Percentiles rank a stretch among this genome's conserved stretches.
Evolutionary conservation across 1,140 invertebrate species (phyloP).

Genomic region (Zaprionus nigranus): DNA sequence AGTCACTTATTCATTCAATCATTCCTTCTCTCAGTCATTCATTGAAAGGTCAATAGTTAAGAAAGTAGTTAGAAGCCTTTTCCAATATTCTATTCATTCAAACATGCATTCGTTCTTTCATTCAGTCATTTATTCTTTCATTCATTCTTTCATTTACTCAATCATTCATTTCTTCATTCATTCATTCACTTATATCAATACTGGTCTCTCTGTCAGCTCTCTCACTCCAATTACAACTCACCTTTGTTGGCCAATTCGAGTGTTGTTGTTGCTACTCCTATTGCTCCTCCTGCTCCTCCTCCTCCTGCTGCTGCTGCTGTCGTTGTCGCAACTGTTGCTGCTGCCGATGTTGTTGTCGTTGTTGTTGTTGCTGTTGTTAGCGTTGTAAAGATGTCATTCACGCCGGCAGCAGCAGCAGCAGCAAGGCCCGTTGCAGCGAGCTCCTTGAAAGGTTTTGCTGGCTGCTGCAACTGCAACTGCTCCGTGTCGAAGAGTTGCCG

Average conservation of each 20-base stretch:
- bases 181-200: no score
- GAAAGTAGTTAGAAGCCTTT: no score
- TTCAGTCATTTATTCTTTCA: no score
- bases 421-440: conserved; percentile 21
- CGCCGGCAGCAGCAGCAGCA: conserved; percentile 46
- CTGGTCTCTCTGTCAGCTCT: no score
- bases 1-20: no score
- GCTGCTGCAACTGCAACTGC: conserved; percentile 53
- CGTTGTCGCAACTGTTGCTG: conserved; percentile 26
- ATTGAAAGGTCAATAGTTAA: no score
- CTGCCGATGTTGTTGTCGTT: conserved; percentile 25
- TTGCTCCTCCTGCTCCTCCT: no score
- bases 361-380: conserved; percentile 53
- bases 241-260: conserved; percentile 68
- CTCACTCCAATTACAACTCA: conserved; percentile 16
- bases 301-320: conserved; percentile 29
- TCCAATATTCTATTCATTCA: no score
- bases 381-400: conserved; percentile 56
- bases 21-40: no score
- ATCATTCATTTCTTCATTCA: no score
- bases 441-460: conserved; percentile 53
- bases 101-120: no score
- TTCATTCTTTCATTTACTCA: no score
- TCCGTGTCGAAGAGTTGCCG: conserved; percentile 72
- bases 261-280: conserved; percentile 33